phyloP scores from a whole-genome alignment of 2,113 vertebrate species.

The Motacilla tschutschensis region DNA sequence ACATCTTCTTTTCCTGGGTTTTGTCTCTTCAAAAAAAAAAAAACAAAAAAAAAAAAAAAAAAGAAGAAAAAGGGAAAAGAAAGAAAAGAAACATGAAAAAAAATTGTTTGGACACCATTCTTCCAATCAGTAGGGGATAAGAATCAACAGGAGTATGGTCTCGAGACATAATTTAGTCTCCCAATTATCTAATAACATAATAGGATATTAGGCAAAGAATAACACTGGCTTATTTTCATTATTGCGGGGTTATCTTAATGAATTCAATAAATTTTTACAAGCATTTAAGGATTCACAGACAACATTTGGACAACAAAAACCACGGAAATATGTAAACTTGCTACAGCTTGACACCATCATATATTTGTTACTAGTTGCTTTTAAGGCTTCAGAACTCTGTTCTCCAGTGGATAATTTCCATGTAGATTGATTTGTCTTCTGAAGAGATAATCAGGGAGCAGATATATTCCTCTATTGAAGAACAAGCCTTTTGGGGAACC shows the following conservation, averaged over 20 bases:
- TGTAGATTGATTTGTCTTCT: background rate
- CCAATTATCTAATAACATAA: background rate
- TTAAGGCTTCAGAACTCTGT: background rate
- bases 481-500: background rate
- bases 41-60: fast-evolving
- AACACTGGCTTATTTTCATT: background rate
- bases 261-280: background rate
- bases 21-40: background rate
- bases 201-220: background rate
- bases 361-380: background rate
- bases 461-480: background rate
- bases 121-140: background rate
- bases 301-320: background rate
- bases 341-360: background rate
- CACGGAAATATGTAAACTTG: background rate
- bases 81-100: background rate
- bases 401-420: background rate
- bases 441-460: background rate
- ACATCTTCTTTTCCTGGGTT: fast-evolving
- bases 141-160: background rate
- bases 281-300: background rate
- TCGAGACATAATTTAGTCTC: background rate
- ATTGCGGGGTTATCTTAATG: background rate
- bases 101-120: background rate
- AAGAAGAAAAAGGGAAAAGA: fast-evolving